A percentile compares a stretch with the other conserved stretches of the same genome.
These are phyloP conservation scores for Dynastes hyllus DNA, from an alignment of 2,888 invertebrate species.

Conservation along the genomic window DNA sequence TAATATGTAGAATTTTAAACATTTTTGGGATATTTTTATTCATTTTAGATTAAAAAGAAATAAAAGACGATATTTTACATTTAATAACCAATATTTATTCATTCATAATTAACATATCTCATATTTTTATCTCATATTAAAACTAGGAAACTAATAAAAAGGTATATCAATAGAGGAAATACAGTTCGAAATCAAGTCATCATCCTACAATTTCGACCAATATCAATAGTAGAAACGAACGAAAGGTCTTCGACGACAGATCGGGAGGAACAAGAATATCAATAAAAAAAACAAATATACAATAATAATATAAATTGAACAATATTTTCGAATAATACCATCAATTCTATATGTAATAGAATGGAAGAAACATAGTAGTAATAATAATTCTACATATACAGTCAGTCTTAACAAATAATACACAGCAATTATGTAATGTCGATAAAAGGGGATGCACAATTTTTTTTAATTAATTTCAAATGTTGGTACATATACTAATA, in stretches of 20 bases:
- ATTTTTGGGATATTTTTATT: background rate
- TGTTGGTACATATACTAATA: background rate
- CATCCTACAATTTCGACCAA: background rate
- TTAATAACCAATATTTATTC: conserved; percentile 67
- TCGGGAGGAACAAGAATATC: conserved; percentile 27
- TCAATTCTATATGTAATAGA: conserved; percentile 3
- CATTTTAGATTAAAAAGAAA: background rate
- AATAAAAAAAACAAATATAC: conserved; percentile 58
- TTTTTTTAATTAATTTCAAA: conserved; percentile 47
- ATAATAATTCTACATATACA: conserved; percentile 55
- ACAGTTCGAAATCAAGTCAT: background rate
- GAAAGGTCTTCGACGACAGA: conserved; percentile 55
- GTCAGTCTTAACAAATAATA: conserved; percentile 69
- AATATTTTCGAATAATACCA: conserved; percentile 25
- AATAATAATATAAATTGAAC: conserved; percentile 53
- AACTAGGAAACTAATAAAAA: conserved; percentile 59
- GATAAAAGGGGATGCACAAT: conserved; percentile 49
- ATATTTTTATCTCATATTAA: conserved; percentile 53
- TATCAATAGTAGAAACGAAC: background rate
- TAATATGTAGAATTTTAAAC: too few species aligned
- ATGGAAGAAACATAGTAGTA: conserved; percentile 13
- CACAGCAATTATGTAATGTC: conserved; percentile 58
- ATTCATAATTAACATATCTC: conserved; percentile 65
- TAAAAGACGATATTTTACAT: conserved; percentile 56
- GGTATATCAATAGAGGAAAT: conserved; percentile 12